Evolutionary conservation across 2,888 invertebrate species (phyloP), one percentile per base, ranked within the genome.

Genomic region (Scaptodrosophila latifasciaeformis): DNA sequence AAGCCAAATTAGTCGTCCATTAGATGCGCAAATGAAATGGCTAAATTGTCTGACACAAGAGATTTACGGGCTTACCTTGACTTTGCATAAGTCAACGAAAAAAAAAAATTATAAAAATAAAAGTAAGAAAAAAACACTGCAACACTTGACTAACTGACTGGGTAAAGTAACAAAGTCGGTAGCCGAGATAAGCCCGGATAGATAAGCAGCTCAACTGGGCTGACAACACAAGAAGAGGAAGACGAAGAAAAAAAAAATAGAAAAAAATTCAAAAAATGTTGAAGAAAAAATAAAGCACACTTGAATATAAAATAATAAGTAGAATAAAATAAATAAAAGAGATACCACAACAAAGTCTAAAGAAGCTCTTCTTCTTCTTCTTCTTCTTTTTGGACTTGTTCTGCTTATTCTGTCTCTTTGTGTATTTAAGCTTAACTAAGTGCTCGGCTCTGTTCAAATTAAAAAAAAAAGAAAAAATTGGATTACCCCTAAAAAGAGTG

Each of bases 391-490:
- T 47, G 13, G 55, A 48, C 55, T 61, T 55, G 21, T 50, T 35
- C 35, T 39, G 29, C 39, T 50, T 39, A 7, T 10, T 27, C 35
- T 17, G 9, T 35, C 19, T 6, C 17, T 37, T 12, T 44, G 27
- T 18, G 19, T 40, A 21, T 44, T 44, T 47, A 12, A 57, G 47
- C 55, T 61, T 55, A 68, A 62, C 69, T 69, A 78, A 71, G 72
- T 75, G 77, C 62, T 67, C 47, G 63, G 45, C 53, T 59, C 39
- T 67, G 70, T 65, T 66, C 72, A 62, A 75, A 80, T 75, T 75
- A 80, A 70, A 70, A 76, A 71, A 76, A 62, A 75, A 80, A 80
- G 80, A 80, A 70, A 70, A 76, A 71, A 76, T 75, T 72, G 75
- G 75, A 75, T 75, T 75, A 80, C 66, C 67, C 61, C 53, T 53